Evolutionary conservation across 1,140 invertebrate species (phyloP).

Genomic region (Drosophila biarmipes): DNA sequence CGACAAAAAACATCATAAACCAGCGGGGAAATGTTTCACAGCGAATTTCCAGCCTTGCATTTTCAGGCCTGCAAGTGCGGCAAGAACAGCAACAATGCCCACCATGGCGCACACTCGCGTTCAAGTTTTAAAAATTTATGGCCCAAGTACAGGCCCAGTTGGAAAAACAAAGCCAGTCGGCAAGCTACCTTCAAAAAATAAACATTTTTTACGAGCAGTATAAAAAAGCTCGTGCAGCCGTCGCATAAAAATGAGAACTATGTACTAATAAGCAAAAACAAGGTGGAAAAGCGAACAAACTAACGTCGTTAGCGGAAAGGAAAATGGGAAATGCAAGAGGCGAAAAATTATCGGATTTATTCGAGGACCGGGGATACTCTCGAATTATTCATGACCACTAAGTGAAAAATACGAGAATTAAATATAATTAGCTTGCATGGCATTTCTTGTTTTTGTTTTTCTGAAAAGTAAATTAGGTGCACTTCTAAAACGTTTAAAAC

Average conservation of each 20-base stretch:
- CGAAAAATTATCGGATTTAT: constrained; percentile 2
- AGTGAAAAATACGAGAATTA: background rate
- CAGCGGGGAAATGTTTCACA: constrained; percentile 59
- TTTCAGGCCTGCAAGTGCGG: constrained; percentile 31
- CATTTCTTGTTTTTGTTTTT: too few species aligned
- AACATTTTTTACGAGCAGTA: constrained; percentile 4
- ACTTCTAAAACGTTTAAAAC: too few species aligned
- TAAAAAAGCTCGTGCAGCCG: constrained; percentile 56
- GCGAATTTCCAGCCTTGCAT: constrained; percentile 65
- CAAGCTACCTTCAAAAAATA: constrained; percentile 33
- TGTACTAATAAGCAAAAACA: constrained; percentile 74
- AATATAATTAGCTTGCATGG: too few species aligned
- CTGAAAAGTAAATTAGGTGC: too few species aligned
- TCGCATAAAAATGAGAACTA: constrained; percentile 74
- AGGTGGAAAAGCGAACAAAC: constrained; percentile 49
- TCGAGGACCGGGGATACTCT: constrained; percentile 31
- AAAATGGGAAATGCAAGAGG: constrained; percentile 39
- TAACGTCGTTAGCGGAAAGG: constrained; percentile 60
- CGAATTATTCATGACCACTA: background rate
- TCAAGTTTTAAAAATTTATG: constrained; percentile 78
- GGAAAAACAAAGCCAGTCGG: constrained; percentile 48
- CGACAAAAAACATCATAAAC: constrained; percentile 47
- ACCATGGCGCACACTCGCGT: constrained; percentile 53
- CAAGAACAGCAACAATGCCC: constrained; percentile 32
- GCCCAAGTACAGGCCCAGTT: constrained; percentile 61